Conservation (phyloP, 2,113 vertebrate species). For the Lanius collurio region DNA sequence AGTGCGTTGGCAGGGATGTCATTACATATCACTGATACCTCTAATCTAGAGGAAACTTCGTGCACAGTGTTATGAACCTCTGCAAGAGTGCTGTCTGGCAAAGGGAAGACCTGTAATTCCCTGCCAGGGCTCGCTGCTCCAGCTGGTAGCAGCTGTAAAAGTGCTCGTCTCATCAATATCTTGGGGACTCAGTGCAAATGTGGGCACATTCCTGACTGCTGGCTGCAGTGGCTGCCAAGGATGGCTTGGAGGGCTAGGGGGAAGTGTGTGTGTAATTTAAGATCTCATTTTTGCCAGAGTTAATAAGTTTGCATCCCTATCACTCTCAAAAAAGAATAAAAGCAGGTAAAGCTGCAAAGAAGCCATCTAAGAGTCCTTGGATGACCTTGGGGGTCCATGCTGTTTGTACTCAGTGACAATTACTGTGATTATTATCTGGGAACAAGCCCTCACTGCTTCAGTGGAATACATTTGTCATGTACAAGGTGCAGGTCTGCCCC, state of each 20-base stretch:
- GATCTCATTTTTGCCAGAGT: neutral
- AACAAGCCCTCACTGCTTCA: neutral
- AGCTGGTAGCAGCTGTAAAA: neutral
- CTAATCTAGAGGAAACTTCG: neutral
- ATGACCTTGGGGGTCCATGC: neutral
- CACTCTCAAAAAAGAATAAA: neutral
- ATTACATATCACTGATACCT: neutral
- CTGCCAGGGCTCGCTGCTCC: neutral
- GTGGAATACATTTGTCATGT: neutral
- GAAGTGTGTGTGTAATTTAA: rapidly evolving
- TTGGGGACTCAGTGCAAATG: neutral
- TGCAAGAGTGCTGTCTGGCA: neutral
- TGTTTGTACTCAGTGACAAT: neutral
- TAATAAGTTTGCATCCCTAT: neutral
- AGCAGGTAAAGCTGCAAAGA: neutral
- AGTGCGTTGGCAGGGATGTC: neutral
- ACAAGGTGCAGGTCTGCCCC: neutral
- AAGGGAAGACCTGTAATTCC: neutral
- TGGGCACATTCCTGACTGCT: neutral
- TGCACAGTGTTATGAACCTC: neutral
- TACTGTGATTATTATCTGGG: neutral
- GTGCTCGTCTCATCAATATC: neutral
- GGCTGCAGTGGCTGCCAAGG: neutral
- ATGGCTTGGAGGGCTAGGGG: neutral
- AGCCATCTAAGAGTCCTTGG: neutral